phyloP scores from a whole-genome alignment of 2,888 invertebrate genomes.

The Clivina fossor region DNA sequence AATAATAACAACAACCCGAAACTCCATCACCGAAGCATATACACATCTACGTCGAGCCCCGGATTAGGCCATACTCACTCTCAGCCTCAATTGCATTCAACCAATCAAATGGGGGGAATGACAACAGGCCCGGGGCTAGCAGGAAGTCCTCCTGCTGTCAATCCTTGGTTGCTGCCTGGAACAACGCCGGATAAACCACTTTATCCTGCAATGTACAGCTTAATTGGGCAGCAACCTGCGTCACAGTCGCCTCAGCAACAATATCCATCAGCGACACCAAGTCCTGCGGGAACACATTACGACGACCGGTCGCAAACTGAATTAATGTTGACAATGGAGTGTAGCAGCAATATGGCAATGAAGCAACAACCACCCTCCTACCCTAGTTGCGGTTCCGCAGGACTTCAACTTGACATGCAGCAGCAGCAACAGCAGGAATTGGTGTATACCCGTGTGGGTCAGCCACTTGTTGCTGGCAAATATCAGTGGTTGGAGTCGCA shows the following conservation, averaged over 20 bases:
- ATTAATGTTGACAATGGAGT: slow-evolving; percentile 64
- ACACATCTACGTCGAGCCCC: slow-evolving; percentile 66
- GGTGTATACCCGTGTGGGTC: slow-evolving; percentile 57
- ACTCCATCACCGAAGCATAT: slow-evolving; percentile 61
- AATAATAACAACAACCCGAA: slow-evolving; percentile 41
- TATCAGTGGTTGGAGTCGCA: slow-evolving; percentile 68
- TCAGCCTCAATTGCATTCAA: slow-evolving; percentile 54
- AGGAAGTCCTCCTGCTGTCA: slow-evolving; percentile 62
- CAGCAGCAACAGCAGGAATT: slow-evolving; percentile 57
- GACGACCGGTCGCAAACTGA: slow-evolving; percentile 68
- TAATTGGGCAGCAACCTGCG: slow-evolving; percentile 60
- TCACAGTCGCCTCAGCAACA: slow-evolving; percentile 61
- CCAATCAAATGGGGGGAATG: slow-evolving; percentile 50
- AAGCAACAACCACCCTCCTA: slow-evolving; percentile 68
- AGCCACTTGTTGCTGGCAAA: slow-evolving; percentile 58
- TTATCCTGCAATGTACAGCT: slow-evolving; percentile 64
- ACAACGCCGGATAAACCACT: slow-evolving; percentile 67
- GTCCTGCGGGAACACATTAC: slow-evolving; percentile 62
- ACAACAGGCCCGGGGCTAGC: slow-evolving; percentile 50
- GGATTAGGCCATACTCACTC: slow-evolving; percentile 50
- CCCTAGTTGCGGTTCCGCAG: slow-evolving; percentile 56
- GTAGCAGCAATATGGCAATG: slow-evolving; percentile 57
- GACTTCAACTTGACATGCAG: slow-evolving; percentile 55
- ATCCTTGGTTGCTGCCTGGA: slow-evolving; percentile 72
- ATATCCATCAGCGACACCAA: slow-evolving; percentile 55